Base-by-base conservation (phyloP, 2,797 vertebrate genomes). In the Dromococcyx pavoninus region DNA sequence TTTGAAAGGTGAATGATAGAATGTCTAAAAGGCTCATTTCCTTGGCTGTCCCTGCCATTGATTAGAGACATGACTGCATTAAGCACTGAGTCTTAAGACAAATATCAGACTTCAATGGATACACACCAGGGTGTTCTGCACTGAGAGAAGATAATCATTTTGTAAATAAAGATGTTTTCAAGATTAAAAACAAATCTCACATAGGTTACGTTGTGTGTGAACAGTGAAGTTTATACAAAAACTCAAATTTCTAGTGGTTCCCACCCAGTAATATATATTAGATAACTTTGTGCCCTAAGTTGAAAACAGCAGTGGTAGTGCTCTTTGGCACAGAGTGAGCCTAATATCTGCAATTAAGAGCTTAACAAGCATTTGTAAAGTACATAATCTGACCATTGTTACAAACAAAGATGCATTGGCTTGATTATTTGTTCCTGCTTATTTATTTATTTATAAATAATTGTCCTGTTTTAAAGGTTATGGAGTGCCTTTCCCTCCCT, bases 121-220 rank as follows among this genome's bases (percentile, higher is more conserved):
- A 88, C 8, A 64, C 48, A 85, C 77, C n/a, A 57, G 95, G 43
- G 46, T 95, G 65, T 78, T 94, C 89, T 41, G 24, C 70, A 94
- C 72, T 91, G 90, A 79, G 61, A 97, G 75, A 91, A 95, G 60
- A 93, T 93, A 95, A 94, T 91, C n/a, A 71, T 73, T 95, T 79
- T 62, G 65, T 77, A 96, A 95, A 94, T 58, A 96, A 73, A 66
- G 41, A 89, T 84, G 61, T 37, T 96, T 91, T 89, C 56, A 90
- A 94, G 67, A 75, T 64, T 89, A 93, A 96, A 96, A 95, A 82
- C 86, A 97, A 44, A 57, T 93, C 88, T 95, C 58, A 95, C 83
- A 57, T 76, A 46, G 17, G 41, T 48, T 82, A 53, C 46, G 23
- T 83, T 86, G 17, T 89, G 74, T 75, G 64, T 35, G 37, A 92